Evolutionary conservation across 2,797 vertebrate species (phyloP).

Genomic region (Platyrinchus mystaceus): DNA sequence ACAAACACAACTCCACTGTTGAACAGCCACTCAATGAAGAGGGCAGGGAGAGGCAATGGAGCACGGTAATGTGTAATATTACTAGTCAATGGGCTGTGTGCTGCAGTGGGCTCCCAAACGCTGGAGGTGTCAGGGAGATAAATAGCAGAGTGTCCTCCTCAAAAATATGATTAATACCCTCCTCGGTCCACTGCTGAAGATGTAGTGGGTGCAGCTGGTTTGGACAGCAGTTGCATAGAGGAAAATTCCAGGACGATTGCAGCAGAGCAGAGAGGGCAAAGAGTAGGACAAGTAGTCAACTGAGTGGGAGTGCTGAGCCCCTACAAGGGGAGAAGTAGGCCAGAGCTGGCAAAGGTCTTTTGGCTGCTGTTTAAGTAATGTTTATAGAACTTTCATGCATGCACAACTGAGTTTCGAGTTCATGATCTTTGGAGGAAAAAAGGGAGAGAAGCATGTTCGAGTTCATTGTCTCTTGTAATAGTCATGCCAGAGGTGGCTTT

Average conservation of each 20-base stretch:
- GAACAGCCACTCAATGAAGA: conserved; percentile 99
- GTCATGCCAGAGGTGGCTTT: conserved; percentile 32
- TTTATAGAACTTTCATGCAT: conserved; percentile 61
- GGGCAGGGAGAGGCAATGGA: conserved; percentile 99
- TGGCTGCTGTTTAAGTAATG: conserved; percentile 73
- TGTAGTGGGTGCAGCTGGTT: conserved; percentile 99
- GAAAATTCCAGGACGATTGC: conserved; percentile 83
- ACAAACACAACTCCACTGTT: conserved; percentile 93
- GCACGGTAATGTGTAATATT: conserved; percentile 99
- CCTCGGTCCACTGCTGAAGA: conserved; percentile 99
- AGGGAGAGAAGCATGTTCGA: conserved; percentile 31
- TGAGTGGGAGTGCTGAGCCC: conserved; percentile 77
- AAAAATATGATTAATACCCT: conserved; percentile 99
- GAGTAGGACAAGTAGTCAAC: conserved; percentile 91
- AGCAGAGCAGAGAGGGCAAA: conserved; percentile 98
- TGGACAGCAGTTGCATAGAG: conserved; percentile 94
- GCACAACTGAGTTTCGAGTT: conserved; percentile 61
- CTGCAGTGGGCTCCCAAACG: conserved; percentile 92
- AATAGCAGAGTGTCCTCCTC: conserved; percentile 99
- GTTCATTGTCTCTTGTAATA: conserved; percentile 59
- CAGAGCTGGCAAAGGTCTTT: conserved; percentile 80
- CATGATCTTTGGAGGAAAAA: conserved; percentile 38
- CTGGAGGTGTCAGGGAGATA: conserved; percentile 99
- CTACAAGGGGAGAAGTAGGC: conserved; percentile 64
- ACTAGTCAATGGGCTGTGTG: conserved; percentile 99